Percentiles rank a stretch among this genome's conserved stretches.
These are phyloP conservation scores for Netelia fuscicornis DNA, from an alignment of 2,888 invertebrate species.

Conservation along the genomic window DNA sequence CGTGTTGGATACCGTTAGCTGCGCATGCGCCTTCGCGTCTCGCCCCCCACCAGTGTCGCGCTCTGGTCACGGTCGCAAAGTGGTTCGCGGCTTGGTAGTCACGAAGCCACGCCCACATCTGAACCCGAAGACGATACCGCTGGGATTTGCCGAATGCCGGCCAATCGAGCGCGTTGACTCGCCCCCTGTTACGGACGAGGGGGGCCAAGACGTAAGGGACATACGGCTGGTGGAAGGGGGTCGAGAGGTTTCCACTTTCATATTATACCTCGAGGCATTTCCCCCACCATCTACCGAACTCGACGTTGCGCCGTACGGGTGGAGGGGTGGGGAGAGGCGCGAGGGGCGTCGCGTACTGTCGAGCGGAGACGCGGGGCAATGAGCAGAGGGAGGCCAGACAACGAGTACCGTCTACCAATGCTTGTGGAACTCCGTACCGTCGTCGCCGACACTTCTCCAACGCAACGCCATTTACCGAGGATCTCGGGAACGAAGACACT, in stretches of 20 bases:
- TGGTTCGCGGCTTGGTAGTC: conserved; percentile 5
- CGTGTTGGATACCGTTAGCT: conserved; percentile 77
- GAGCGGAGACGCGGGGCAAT: conserved; percentile 61
- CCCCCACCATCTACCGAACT: conserved; percentile 17
- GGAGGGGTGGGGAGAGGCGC: conserved; percentile 67
- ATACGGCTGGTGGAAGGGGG: conserved; percentile 52
- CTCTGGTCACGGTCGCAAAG: not conserved
- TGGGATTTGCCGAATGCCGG: conserved; percentile 82
- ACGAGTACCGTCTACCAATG: conserved; percentile 75
- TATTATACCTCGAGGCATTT: not conserved
- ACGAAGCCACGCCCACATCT: conserved; percentile 76
- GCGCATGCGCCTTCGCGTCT: conserved; percentile 79
- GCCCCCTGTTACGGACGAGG: conserved; percentile 53
- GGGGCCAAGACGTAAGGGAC: conserved; percentile 39
- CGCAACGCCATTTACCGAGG: conserved; percentile 68
- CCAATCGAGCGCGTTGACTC: conserved; percentile 75
- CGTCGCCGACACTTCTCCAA: conserved; percentile 67
- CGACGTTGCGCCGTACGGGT: conserved; percentile 35
- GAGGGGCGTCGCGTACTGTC: conserved; percentile 78
- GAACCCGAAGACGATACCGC: conserved; percentile 78
- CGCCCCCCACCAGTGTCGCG: conserved; percentile 67
- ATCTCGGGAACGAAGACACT: conserved; percentile 62
- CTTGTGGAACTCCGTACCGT: conserved; percentile 76
- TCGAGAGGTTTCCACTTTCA: conserved; percentile 4
- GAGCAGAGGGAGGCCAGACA: conserved; percentile 67